These are phyloP conservation scores for Polymixis flavicincta DNA, from an alignment of 2,888 invertebrate species.

Conservation along the genomic window DNA sequence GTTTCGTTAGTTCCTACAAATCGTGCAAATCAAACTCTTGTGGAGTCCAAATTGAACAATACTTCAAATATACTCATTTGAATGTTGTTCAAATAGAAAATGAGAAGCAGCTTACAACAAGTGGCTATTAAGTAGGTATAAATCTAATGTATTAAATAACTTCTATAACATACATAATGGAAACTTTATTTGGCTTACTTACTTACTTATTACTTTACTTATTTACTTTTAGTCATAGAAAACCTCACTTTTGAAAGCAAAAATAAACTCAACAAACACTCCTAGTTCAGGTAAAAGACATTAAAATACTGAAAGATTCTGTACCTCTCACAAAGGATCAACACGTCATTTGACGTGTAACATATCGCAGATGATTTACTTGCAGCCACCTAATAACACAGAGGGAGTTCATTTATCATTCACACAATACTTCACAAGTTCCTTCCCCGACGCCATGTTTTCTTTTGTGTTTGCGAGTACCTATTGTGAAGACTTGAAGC, in stretches of 20 bases:
- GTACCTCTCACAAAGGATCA: conserved; percentile 54
- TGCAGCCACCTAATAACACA: conserved; percentile 73
- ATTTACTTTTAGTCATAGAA: no score
- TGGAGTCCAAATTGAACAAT: no score
- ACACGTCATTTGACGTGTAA: conserved; percentile 64
- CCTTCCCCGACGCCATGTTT: conserved; percentile 64
- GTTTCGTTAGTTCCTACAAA: background rate
- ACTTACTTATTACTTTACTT: no score
- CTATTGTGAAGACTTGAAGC: background rate
- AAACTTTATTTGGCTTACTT: no score
- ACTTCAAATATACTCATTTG: no score
- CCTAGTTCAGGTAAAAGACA: background rate
- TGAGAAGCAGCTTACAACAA: background rate
- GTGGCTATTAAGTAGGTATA: background rate
- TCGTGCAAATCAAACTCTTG: background rate
- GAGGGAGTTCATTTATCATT: conserved; percentile 77
- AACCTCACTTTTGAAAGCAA: no score
- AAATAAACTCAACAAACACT: no score
- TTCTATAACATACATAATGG: no score
- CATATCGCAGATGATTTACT: conserved; percentile 69
- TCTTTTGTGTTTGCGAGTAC: conserved; percentile 48
- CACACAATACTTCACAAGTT: conserved; percentile 78
- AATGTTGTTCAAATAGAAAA: no score
- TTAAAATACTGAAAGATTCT: conserved; percentile 16
- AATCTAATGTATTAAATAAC: no score